A percentile compares a stretch with the other conserved stretches of the same genome.
Evolutionary conservation across 1,140 invertebrate genomes (phyloP).

Genomic region (Antheraea mylitta): DNA sequence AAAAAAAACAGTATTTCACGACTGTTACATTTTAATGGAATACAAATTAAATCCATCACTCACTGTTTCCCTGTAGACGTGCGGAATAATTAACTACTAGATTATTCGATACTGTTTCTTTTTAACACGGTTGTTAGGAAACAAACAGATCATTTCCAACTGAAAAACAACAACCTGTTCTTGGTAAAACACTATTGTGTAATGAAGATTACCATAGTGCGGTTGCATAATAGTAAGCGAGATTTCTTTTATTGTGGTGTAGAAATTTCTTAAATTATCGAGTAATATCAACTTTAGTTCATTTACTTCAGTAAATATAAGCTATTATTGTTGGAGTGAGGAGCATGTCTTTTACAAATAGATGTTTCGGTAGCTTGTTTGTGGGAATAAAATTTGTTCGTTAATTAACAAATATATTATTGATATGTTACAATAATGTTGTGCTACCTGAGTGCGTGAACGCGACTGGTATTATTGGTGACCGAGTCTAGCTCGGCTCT

Average conservation of each 20-base stretch:
- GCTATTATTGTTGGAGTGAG: too few species aligned
- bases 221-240: background rate
- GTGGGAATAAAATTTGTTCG: too few species aligned
- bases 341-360: too few species aligned
- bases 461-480: too few species aligned
- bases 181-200: background rate
- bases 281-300: background rate
- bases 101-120: background rate
- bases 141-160: background rate
- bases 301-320: too few species aligned
- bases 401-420: too few species aligned
- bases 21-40: background rate
- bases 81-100: conserved; percentile 2
- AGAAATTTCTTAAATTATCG: background rate
- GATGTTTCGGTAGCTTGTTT: too few species aligned
- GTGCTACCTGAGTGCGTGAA: too few species aligned
- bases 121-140: background rate
- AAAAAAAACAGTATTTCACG: background rate
- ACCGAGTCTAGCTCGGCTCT: too few species aligned
- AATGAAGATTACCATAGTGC: background rate
- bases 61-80: background rate
- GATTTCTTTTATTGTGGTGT: background rate
- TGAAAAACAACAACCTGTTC: background rate
- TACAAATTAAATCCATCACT: conserved; percentile 3
- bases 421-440: too few species aligned